Evolutionary conservation across 2,113 vertebrate species (phyloP).

Genomic region (Semicossyphus pulcher): DNA sequence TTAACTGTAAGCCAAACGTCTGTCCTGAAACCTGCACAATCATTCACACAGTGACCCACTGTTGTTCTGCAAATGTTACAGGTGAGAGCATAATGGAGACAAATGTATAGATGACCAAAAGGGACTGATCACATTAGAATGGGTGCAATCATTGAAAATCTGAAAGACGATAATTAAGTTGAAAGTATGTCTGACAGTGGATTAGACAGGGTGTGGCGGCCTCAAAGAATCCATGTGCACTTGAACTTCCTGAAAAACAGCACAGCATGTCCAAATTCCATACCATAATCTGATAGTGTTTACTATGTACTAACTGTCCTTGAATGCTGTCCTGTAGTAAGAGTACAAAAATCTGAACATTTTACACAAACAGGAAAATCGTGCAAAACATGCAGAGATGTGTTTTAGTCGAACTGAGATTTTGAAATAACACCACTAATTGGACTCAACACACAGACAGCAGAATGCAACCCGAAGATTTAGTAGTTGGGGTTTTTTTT

Average conservation of each 20-base stretch:
- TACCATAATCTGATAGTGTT: neutral
- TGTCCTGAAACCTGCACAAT: neutral
- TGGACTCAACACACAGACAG: neutral
- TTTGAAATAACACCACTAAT: neutral
- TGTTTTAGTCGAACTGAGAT: neutral
- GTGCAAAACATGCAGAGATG: neutral
- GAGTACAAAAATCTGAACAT: neutral
- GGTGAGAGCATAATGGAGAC: no score
- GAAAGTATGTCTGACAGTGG: neutral
- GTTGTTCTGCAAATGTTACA: neutral
- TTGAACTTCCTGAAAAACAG: slow-evolving; percentile 1
- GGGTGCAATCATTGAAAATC: neutral
- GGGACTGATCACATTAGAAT: neutral
- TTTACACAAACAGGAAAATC: neutral
- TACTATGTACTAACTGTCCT: neutral
- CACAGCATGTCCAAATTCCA: neutral
- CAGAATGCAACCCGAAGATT: neutral
- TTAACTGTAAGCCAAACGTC: neutral
- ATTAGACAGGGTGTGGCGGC: slow-evolving; percentile 13
- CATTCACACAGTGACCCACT: slow-evolving; percentile 1
- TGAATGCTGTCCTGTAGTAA: neutral
- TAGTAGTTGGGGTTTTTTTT: fast-evolving
- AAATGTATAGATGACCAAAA: no score
- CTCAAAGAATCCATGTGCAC: neutral
- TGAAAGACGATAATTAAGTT: neutral